Conservation (phyloP, 2,113 vertebrate species). For the Aegotheles bennettii region DNA sequence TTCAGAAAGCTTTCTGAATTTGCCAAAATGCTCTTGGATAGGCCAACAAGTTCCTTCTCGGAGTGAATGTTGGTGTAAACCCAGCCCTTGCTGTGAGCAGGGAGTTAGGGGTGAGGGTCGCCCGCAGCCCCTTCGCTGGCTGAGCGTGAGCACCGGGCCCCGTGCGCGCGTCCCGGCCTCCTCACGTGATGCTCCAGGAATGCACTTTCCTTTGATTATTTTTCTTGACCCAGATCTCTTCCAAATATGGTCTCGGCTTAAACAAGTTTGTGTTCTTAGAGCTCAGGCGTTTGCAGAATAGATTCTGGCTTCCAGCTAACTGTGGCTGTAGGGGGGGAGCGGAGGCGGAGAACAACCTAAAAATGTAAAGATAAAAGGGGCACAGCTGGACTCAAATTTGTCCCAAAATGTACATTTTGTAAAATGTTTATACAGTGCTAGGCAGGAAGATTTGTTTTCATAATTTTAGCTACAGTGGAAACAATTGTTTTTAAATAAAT, state of each 20-base stretch:
- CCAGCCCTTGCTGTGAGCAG: not conserved
- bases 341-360: not conserved
- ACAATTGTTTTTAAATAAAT: slow-evolving; percentile 55
- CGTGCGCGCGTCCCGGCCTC: not conserved
- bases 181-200: slow-evolving; percentile 53
- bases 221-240: slow-evolving; percentile 65
- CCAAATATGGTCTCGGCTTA: slow-evolving; percentile 67
- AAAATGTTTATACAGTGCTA: slow-evolving; percentile 10
- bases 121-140: not conserved
- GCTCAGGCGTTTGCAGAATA: slow-evolving; percentile 32
- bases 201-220: slow-evolving; percentile 68
- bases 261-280: slow-evolving; percentile 62
- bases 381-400: slow-evolving; percentile 22
- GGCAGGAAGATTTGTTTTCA: slow-evolving; percentile 22
- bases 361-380: slow-evolving; percentile 18
- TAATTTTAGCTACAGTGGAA: slow-evolving; percentile 29
- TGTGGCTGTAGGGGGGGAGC: not conserved
- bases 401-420: slow-evolving; percentile 46
- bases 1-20: not conserved
- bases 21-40: not conserved
- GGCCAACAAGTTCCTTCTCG: not conserved
- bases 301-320: slow-evolving; percentile 37
- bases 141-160: not conserved
- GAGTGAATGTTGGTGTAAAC: not conserved
- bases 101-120: fast-evolving